phyloP scores from a whole-genome alignment of 2,797 vertebrate species.

The Pipistrellus nathusii region DNA sequence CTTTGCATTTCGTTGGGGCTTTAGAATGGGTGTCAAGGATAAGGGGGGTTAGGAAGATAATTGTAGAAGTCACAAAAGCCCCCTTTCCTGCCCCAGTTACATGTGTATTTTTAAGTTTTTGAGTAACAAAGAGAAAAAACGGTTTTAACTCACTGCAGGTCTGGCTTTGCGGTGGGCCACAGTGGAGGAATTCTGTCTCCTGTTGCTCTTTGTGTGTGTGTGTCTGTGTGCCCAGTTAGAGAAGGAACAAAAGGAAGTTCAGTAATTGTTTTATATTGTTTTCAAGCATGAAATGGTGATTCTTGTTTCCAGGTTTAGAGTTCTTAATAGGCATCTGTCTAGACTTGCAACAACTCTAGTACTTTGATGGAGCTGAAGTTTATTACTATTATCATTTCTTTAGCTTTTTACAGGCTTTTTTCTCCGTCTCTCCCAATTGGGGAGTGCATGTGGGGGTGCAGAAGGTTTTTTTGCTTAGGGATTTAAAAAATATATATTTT shows the following conservation, averaged over 20 bases:
- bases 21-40: constrained; percentile 67
- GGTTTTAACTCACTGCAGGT: constrained; percentile 56
- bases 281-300: constrained; percentile 61
- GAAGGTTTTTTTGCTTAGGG: not conserved
- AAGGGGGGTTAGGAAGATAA: constrained; percentile 36
- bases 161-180: constrained; percentile 1
- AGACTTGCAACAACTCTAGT: not conserved
- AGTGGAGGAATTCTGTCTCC: constrained; percentile 74
- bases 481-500: not conserved
- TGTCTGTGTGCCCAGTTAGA: not conserved
- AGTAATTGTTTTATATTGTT: constrained; percentile 52
- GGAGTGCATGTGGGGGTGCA: not conserved
- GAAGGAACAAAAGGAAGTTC: constrained; percentile 60
- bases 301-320: constrained; percentile 36
- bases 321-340: constrained; percentile 28
- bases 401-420: constrained; percentile 19
- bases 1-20: constrained; percentile 45
- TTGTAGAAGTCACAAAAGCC: constrained; percentile 36
- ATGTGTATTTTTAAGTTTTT: constrained; percentile 68
- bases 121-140: constrained; percentile 63
- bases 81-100: constrained; percentile 2
- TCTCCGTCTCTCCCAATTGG: not conserved
- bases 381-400: constrained; percentile 37
- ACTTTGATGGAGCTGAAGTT: constrained; percentile 39
- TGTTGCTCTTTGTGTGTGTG: constrained; percentile 37